Conservation (phyloP, 2,888 invertebrate species). For the Dynastes tityus region DNA sequence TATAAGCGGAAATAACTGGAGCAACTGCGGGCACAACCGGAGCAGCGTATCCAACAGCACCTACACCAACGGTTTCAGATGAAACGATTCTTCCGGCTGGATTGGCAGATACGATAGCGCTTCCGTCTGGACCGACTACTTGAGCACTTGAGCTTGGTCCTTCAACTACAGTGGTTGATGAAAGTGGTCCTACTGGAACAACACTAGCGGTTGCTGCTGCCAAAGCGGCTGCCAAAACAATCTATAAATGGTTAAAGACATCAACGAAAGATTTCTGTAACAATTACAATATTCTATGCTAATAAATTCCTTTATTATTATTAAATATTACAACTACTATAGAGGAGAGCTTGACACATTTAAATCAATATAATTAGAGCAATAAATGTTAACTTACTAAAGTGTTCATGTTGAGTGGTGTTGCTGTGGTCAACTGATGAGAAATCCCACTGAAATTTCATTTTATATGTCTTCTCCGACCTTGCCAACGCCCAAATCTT, state of each 20-base stretch:
- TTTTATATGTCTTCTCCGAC: constrained; percentile 40
- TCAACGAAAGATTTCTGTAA: not conserved
- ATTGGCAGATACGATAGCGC: constrained; percentile 52
- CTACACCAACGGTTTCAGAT: constrained; percentile 44
- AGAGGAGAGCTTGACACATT: too few species aligned
- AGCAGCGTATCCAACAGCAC: constrained; percentile 47
- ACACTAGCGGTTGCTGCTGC: constrained; percentile 53
- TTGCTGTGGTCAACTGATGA: constrained; percentile 36
- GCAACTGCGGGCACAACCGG: constrained; percentile 49
- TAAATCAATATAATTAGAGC: not conserved
- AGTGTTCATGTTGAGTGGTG: constrained; percentile 40
- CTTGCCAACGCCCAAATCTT: constrained; percentile 49
- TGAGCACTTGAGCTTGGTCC: constrained; percentile 54
- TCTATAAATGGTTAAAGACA: constrained; percentile 13
- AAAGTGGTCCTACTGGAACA: constrained; percentile 50
- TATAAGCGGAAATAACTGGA: constrained; percentile 48
- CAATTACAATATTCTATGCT: too few species aligned
- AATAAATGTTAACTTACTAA: constrained; percentile 36
- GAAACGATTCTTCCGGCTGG: constrained; percentile 54
- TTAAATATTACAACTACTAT: too few species aligned
- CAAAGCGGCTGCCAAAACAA: constrained; percentile 52
- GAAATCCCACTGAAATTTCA: constrained; percentile 28
- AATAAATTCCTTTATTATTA: too few species aligned
- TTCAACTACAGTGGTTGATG: constrained; percentile 51
- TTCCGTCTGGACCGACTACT: constrained; percentile 55